Evolutionary conservation across 1,140 invertebrate species (phyloP).

Genomic region (Drosophila nebulosa): DNA sequence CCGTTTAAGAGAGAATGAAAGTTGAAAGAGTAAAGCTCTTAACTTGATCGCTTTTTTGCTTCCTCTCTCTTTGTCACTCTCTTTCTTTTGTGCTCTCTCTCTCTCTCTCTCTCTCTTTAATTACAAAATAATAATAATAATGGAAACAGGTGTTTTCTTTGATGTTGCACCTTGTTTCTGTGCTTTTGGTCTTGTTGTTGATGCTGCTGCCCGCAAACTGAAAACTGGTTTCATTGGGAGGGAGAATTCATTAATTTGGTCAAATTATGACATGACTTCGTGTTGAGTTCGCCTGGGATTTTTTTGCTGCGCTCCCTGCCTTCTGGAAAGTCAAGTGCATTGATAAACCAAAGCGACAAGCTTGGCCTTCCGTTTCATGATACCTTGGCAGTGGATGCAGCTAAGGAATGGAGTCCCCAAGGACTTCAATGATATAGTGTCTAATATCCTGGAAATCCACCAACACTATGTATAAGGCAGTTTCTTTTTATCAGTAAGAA

Average conservation of each 20-base stretch:
- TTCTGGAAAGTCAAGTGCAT: slow-evolving; percentile 19
- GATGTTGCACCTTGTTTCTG: slow-evolving; percentile 31
- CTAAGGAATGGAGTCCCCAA: too few species aligned
- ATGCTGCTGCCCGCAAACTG: slow-evolving; percentile 25
- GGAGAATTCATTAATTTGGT: slow-evolving; percentile 58
- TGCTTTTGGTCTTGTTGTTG: slow-evolving; percentile 4
- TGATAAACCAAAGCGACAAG: slow-evolving; percentile 35
- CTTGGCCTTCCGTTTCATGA: background rate
- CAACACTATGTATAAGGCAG: too few species aligned
- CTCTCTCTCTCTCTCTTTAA: background rate
- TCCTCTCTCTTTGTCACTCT: too few species aligned
- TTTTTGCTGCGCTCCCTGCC: slow-evolving; percentile 61
- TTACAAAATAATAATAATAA: slow-evolving; percentile 1
- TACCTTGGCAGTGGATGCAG: background rate
- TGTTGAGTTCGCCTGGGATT: slow-evolving; percentile 10
- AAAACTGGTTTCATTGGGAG: slow-evolving; percentile 45
- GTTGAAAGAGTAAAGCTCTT: slow-evolving; percentile 1
- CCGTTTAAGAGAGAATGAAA: slow-evolving; percentile 9
- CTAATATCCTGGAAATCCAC: too few species aligned
- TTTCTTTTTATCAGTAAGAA: too few species aligned
- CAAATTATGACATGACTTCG: slow-evolving; percentile 43
- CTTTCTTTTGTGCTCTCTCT: background rate
- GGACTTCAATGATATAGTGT: too few species aligned
- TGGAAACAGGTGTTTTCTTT: slow-evolving; percentile 54
- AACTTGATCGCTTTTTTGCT: background rate